Percentiles rank a stretch among this genome's conserved stretches.
These are phyloP conservation scores for Magallana nippona DNA, from an alignment of 2,888 invertebrate species.

Conservation along the genomic window DNA sequence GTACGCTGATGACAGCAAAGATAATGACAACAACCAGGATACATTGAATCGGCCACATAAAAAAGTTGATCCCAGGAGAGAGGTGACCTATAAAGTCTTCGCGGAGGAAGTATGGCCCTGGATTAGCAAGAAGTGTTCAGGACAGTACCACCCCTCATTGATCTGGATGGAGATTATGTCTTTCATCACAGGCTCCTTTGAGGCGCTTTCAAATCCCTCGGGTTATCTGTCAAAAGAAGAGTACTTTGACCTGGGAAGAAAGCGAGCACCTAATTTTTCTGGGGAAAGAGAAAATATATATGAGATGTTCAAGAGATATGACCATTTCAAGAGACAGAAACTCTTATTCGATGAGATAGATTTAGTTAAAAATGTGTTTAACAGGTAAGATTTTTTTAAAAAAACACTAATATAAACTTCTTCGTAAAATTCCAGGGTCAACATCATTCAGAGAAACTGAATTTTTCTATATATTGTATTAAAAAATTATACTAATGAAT, in stretches of 20 bases:
- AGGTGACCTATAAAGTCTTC: slow-evolving; percentile 73
- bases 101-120: slow-evolving; percentile 69
- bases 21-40: neutral
- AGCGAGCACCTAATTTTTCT: slow-evolving; percentile 69
- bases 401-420: too few relatives aligned
- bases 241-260: slow-evolving; percentile 65
- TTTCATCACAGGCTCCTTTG: slow-evolving; percentile 72
- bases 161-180: slow-evolving; percentile 76
- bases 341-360: slow-evolving; percentile 68
- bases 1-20: neutral
- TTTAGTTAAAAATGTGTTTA: slow-evolving; percentile 54
- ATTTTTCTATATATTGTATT: neutral
- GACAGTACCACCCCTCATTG: slow-evolving; percentile 67
- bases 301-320: slow-evolving; percentile 60
- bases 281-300: slow-evolving; percentile 65
- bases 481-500: too few relatives aligned
- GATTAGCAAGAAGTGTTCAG: slow-evolving; percentile 43
- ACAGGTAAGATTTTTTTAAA: too few relatives aligned
- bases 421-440: neutral
- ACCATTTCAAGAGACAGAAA: slow-evolving; percentile 53
- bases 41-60: neutral
- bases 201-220: slow-evolving; percentile 61
- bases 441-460: neutral
- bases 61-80: slow-evolving; percentile 64
- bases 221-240: slow-evolving; percentile 62